Evolutionary conservation across 37 sponge, comb jelly and placozoan species (phyloP).

Genomic region (Bolinopsis microptera): DNA sequence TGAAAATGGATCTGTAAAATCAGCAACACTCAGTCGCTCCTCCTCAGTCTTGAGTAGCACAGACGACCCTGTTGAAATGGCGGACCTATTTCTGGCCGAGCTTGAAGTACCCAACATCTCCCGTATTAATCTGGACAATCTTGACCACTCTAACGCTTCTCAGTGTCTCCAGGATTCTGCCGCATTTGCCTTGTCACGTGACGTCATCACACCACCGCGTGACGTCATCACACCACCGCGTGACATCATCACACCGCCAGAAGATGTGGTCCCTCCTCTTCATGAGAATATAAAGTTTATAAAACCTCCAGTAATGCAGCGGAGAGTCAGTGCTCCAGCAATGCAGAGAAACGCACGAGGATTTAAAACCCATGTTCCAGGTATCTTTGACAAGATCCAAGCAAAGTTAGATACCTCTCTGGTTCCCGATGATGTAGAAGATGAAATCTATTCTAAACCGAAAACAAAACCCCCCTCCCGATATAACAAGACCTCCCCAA

Average conservation of each 20-base stretch:
- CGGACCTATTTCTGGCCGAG: neutral
- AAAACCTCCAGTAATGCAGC: neutral
- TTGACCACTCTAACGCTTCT: no score
- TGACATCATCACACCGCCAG: neutral
- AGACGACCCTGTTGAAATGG: conserved; percentile 5
- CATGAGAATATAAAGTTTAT: neutral
- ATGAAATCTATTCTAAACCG: neutral
- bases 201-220: neutral
- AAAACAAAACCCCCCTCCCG: neutral
- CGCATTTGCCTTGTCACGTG: no score
- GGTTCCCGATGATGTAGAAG: neutral
- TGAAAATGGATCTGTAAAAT: no score
- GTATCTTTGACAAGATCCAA: conserved; percentile 4
- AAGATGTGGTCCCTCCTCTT: neutral
- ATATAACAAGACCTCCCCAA: neutral
- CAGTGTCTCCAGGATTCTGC: no score
- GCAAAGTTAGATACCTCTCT: neutral
- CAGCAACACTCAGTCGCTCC: no score
- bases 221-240: neutral
- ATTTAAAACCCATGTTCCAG: conserved; percentile 9
- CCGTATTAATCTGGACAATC: no score
- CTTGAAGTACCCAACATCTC: neutral
- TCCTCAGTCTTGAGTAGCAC: neutral
- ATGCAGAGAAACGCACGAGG: neutral
- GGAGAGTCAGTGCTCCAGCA: neutral